A percentile compares a stretch with the other conserved stretches of the same genome.
phyloP scores from a whole-genome alignment of 1,140 invertebrate genomes.

The Lineus longissimus region DNA sequence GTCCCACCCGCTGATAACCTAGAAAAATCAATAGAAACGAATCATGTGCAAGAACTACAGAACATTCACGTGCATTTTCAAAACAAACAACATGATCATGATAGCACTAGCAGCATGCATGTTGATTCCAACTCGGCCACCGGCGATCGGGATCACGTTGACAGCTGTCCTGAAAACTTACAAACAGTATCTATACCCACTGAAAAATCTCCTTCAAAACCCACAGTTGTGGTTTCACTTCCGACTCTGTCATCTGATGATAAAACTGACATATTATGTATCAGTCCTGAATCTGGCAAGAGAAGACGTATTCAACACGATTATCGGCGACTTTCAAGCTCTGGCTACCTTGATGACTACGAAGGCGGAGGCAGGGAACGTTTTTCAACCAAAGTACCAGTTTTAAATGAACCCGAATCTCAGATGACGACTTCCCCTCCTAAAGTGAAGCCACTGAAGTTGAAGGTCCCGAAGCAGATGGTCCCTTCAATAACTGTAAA shows the following conservation, averaged over 20 bases:
- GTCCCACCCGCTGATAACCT: too few relatives aligned
- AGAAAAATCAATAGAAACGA: too few relatives aligned
- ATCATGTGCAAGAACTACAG: too few relatives aligned
- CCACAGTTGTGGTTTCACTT: too few relatives aligned
- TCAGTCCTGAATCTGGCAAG: constrained; percentile 41
- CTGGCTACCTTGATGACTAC: constrained; percentile 48
- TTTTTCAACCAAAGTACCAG: constrained; percentile 34
- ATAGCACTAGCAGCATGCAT: too few relatives aligned
- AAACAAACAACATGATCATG: too few relatives aligned
- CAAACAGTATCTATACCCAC: too few relatives aligned
- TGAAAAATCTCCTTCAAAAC: too few relatives aligned
- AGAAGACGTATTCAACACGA: constrained; percentile 41
- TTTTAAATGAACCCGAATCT: constrained; percentile 33
- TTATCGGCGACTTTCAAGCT: constrained; percentile 46
- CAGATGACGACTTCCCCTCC: constrained; percentile 10
- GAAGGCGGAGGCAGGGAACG: constrained; percentile 37
- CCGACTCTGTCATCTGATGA: constrained; percentile 16
- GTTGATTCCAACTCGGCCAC: too few relatives aligned
- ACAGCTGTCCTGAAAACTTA: too few relatives aligned
- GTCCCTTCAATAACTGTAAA: constrained; percentile 6
- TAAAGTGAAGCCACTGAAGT: constrained; percentile 11
- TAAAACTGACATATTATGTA: constrained; percentile 10
- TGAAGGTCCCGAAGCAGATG: not conserved
- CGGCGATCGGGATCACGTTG: too few relatives aligned
- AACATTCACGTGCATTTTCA: too few relatives aligned